A percentile compares a stretch with the other conserved stretches of the same genome.
These are phyloP conservation scores for Acrobasis consociella DNA, from an alignment of 2,888 invertebrate species.

Conservation along the genomic window DNA sequence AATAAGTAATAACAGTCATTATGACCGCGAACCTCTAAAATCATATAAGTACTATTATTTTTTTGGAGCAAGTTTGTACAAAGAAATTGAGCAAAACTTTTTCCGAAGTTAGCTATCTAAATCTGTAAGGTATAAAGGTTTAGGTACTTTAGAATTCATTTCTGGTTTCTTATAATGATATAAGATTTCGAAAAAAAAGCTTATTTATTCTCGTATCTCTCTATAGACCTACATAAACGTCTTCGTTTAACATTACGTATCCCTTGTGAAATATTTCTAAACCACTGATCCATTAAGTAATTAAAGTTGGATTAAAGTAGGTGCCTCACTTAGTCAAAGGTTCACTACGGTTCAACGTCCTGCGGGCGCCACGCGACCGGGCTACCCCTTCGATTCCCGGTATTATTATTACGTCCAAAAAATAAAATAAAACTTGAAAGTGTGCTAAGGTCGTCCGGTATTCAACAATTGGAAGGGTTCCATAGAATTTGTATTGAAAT, in stretches of 20 bases:
- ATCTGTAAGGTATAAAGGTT: no score
- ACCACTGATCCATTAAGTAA: conserved; percentile 11
- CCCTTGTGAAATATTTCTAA: neutral
- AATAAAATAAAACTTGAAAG: conserved; percentile 55
- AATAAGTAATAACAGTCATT: no score
- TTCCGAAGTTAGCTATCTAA: no score
- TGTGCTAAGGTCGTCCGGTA: conserved; percentile 68
- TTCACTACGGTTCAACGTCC: conserved; percentile 63
- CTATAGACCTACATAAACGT: no score
- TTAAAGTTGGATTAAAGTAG: conserved; percentile 9
- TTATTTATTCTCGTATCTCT: no score
- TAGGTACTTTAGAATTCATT: no score
- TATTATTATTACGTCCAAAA: conserved; percentile 58
- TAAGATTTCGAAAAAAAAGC: no score
- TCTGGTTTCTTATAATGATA: no score
- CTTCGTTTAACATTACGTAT: neutral
- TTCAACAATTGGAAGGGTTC: conserved; percentile 43
- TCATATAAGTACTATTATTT: no score
- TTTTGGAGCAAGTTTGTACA: no score
- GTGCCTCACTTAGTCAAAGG: conserved; percentile 29
- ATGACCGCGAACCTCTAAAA: no score
- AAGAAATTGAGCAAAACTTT: no score
- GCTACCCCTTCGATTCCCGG: conserved; percentile 47
- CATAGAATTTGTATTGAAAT: conserved; percentile 44
- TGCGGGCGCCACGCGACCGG: conserved; percentile 61